Evolutionary conservation across 2,113 vertebrate species (phyloP), one percentile per base, ranked within the genome.

Genomic region (Ptychochromis oligacanthus): DNA sequence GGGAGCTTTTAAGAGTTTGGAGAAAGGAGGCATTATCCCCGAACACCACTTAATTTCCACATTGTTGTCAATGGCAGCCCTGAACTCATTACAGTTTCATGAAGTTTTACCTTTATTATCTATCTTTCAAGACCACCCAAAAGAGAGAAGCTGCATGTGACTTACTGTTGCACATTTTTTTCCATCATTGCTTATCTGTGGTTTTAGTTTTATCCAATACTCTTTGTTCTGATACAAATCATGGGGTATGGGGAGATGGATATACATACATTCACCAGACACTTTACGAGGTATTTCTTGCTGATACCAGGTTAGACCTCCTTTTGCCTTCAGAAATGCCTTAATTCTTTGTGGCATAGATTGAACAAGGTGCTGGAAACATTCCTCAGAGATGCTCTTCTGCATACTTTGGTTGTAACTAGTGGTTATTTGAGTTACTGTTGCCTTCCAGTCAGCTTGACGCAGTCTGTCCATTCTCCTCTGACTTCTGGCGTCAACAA

Each of bases 91-190:
- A 75, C 87, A 94, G 75, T 85, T 93, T 87, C 38, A 0, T 93
- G 46, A 72, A 26, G 11, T n/a, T 72, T 28, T 72, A 34, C 46
- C 85, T 94, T 95, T 95, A 93, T 84, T 52, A 59, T 93, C 89
- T 84, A 26, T 55, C 74, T 72, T 38, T 84, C 43, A 82, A 84
- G 79, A 83, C 82, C 80, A 81, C 87, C 49, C 13, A 40, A 34
- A 54, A n/a, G 18, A 72, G 31, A 54, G 46, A 72, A 34, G 26
- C 67, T 72, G 46, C 46, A 34, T 34, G 26, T 49, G 31, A 72
- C 43, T 52, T 52, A 52, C 11, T 34, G 18, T 36, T n/a, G 46
- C 34, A 34, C 3, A 54, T 31, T 49, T 67, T 67, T 67, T n/a
- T n/a, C n/a, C 64, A 67, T 67, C 64, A 49, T 67, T 28, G 22